Conservation (phyloP, 2,113 vertebrate species). For the Heptranchias perlo region DNA sequence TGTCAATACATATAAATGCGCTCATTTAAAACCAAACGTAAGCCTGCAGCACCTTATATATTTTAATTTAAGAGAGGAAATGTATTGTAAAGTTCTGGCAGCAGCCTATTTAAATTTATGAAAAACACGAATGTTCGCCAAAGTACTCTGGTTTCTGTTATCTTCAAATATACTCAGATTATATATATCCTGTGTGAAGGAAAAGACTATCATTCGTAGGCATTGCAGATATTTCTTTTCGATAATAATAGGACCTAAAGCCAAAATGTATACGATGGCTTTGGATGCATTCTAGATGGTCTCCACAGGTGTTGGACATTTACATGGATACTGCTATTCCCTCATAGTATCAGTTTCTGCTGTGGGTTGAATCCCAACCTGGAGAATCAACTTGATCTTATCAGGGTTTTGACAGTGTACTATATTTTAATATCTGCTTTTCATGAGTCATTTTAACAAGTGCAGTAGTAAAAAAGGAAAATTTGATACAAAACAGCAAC, state of each 20-base stretch:
- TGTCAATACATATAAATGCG: slow-evolving; percentile 14
- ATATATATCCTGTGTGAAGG: not conserved
- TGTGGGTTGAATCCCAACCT: not conserved
- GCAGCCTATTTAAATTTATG: slow-evolving; percentile 16
- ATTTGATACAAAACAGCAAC: slow-evolving; percentile 6
- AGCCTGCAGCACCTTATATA: not conserved
- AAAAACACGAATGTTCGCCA: not conserved
- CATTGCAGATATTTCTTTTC: not conserved
- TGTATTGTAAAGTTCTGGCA: slow-evolving; percentile 3
- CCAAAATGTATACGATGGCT: not conserved
- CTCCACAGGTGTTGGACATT: not conserved
- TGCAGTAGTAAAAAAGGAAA: slow-evolving; percentile 22
- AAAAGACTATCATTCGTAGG: not conserved
- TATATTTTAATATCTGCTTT: slow-evolving; percentile 24
- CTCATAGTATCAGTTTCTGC: not conserved
- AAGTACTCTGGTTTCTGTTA: slow-evolving; percentile 16
- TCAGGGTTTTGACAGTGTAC: not conserved
- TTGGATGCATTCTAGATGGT: not conserved
- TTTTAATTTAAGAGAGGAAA: slow-evolving; percentile 12
- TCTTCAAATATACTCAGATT: not conserved
- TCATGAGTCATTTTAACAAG: slow-evolving; percentile 21
- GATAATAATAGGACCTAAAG: not conserved
- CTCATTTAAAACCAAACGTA: not conserved
- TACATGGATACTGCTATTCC: not conserved
- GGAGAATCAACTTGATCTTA: not conserved